A percentile compares a stretch with the other conserved stretches of the same genome.
phyloP scores from a whole-genome alignment of 2,113 vertebrate species.

The Mus spicilegus region DNA sequence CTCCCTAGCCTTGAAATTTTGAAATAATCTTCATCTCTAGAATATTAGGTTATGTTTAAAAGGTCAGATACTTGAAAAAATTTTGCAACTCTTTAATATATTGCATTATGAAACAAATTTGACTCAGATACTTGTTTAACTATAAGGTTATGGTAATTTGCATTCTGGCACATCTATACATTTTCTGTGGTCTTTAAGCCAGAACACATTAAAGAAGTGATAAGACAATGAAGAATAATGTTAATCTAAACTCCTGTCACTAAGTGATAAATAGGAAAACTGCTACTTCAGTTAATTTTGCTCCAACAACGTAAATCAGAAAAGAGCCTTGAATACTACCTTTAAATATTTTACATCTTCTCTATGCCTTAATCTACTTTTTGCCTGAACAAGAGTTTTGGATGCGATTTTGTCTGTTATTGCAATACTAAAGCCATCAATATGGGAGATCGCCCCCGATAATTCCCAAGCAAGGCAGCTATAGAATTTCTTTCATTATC shows the following conservation, averaged over 20 bases:
- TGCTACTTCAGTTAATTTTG: background rate
- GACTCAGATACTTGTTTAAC: background rate
- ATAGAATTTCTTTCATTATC: background rate
- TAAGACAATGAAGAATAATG: conserved; percentile 15
- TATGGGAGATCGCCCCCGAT: background rate
- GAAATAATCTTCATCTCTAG: background rate
- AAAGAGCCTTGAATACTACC: background rate
- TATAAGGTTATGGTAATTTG: background rate
- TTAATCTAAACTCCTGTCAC: conserved; percentile 12
- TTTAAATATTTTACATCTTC: background rate
- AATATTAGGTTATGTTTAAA: conserved; percentile 38
- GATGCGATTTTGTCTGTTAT: conserved; percentile 2
- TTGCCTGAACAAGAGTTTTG: background rate
- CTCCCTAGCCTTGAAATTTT: background rate
- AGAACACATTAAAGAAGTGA: background rate
- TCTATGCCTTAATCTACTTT: background rate
- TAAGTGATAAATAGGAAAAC: background rate
- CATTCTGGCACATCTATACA: too few species aligned
- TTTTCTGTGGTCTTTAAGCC: background rate
- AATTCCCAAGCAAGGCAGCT: background rate
- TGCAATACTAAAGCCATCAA: background rate
- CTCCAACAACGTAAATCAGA: conserved; percentile 13
- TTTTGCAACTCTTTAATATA: background rate
- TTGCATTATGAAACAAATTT: background rate
- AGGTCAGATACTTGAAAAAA: background rate